phyloP scores from a whole-genome alignment of 2,113 vertebrate species.

The Mesoclemmys tuberculata region DNA sequence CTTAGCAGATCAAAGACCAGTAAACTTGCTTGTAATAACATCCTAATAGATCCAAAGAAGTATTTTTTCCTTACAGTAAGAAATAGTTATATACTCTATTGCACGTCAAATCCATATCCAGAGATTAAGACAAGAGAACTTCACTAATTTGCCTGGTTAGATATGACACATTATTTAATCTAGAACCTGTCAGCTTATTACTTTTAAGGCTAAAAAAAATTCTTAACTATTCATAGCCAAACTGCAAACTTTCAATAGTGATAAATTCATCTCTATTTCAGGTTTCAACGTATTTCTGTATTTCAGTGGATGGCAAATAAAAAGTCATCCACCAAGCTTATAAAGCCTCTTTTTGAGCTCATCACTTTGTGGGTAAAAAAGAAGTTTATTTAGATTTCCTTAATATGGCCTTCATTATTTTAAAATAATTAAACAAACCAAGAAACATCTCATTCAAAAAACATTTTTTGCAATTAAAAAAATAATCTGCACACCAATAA shows the following conservation, averaged over 20 bases:
- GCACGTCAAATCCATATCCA: slow-evolving; percentile 62
- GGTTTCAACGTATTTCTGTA: slow-evolving; percentile 45
- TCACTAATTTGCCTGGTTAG: slow-evolving; percentile 71
- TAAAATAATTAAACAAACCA: slow-evolving; percentile 50
- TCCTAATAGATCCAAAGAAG: slow-evolving; percentile 73
- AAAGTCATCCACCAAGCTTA: slow-evolving; percentile 58
- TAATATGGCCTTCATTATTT: slow-evolving; percentile 55
- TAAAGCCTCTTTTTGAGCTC: slow-evolving; percentile 10
- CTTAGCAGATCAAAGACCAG: slow-evolving; percentile 80
- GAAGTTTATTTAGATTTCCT: slow-evolving; percentile 46
- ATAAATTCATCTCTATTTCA: slow-evolving; percentile 61
- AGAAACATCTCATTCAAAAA: slow-evolving; percentile 46
- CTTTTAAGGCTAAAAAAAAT: slow-evolving; percentile 58
- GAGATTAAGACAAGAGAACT: slow-evolving; percentile 59
- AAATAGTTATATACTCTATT: slow-evolving; percentile 59
- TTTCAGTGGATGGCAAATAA: slow-evolving; percentile 58
- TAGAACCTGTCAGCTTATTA: slow-evolving; percentile 66
- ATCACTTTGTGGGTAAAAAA: slow-evolving; percentile 46
- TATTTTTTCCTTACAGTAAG: slow-evolving; percentile 56
- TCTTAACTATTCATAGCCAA: slow-evolving; percentile 45
- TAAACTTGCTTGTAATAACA: slow-evolving; percentile 80
- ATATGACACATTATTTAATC: slow-evolving; percentile 64
- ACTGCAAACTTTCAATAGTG: slow-evolving; percentile 54
- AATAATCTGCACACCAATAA: slow-evolving; percentile 41
- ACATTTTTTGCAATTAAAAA: slow-evolving; percentile 57